These are phyloP conservation scores for Andricus grossulariae DNA, from an alignment of 1,140 invertebrate species.

Conservation along the genomic window DNA sequence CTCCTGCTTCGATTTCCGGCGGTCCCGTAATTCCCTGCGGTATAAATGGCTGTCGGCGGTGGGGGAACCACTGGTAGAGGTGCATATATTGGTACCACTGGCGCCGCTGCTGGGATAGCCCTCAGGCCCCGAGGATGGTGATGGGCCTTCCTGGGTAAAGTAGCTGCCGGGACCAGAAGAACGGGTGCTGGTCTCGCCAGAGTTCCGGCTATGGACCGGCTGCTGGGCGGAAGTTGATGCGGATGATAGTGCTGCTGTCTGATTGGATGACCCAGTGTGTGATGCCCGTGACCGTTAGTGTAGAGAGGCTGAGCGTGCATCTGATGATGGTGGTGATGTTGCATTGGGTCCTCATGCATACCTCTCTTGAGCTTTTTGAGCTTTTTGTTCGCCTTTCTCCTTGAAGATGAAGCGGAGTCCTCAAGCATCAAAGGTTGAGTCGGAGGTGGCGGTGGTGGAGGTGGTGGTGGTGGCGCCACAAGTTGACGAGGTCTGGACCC, in stretches of 20 bases:
- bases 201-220: slow-evolving; percentile 73
- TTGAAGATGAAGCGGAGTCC: slow-evolving; percentile 59
- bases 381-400: slow-evolving; percentile 74
- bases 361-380: slow-evolving; percentile 71
- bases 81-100: slow-evolving; percentile 72
- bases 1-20: slow-evolving; percentile 78
- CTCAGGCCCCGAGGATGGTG: slow-evolving; percentile 71
- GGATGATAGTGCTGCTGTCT: slow-evolving; percentile 74
- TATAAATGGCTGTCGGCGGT: slow-evolving; percentile 76
- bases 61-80: slow-evolving; percentile 76
- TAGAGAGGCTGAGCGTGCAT: slow-evolving; percentile 65
- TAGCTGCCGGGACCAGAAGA: slow-evolving; percentile 77
- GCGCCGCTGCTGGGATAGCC: slow-evolving; percentile 69
- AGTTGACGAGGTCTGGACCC: slow-evolving; percentile 87
- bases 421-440: slow-evolving; percentile 69
- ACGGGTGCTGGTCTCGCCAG: slow-evolving; percentile 75
- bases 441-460: slow-evolving; percentile 79
- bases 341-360: slow-evolving; percentile 64
- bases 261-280: slow-evolving; percentile 73
- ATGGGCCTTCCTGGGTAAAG: slow-evolving; percentile 75
- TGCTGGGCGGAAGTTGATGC: slow-evolving; percentile 73
- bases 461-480: slow-evolving; percentile 86
- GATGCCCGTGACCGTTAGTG: slow-evolving; percentile 69
- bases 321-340: slow-evolving; percentile 60
- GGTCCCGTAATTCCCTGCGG: slow-evolving; percentile 73